Base-by-base conservation (phyloP, 2,888 invertebrate species). In the Frankliniella intonsa region DNA sequence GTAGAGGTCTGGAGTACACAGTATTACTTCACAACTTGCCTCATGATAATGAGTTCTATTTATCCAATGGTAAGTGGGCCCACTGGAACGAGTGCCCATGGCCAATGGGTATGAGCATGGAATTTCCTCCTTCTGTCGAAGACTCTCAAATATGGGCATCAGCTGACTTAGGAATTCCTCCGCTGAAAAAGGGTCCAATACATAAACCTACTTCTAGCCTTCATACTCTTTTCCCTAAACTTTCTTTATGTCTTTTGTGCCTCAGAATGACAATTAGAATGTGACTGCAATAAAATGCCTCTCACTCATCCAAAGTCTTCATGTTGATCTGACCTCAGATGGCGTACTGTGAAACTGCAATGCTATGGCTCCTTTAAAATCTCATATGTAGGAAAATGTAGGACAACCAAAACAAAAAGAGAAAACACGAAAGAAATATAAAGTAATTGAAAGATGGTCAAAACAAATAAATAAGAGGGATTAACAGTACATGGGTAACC, bases 101-200 rank as follows among this genome's bases (percentile, higher is more conserved):
- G 88, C 87, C 80, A 86, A 84, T 87, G 95, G 95, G 90, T 95
- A 96, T 88, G 95, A 95, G 90, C 95, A 95, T 88, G 95, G 95
- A 87, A 95, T 93, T 90, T 95, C 95, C 90, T 96, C 95, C 89
- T 94, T 94, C 89, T 95, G 95, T 88, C 96, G 93, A 89, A 96
- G 92, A 90, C 94, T 94, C 91, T 96, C 96, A 92, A 97, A 96
- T 90, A 97, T 96, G 88, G 96, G 96, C 94, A 94, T 95, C 93
- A 97, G 92, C 91, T 96, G 95, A 91, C 93, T 95, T 93, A 97
- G 92, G 91, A 96, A 95, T 92, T 96, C 96, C 91, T 96, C 95
- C 90, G 96, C 96, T 96, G 91, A 87, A 85, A 84, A 82, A 81
- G 62, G 50, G 69, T 76, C 69, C 69, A 22, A 76, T n/a, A 25